Conservation (phyloP, 2,797 vertebrate genomes). For the Heliangelus exortis region DNA sequence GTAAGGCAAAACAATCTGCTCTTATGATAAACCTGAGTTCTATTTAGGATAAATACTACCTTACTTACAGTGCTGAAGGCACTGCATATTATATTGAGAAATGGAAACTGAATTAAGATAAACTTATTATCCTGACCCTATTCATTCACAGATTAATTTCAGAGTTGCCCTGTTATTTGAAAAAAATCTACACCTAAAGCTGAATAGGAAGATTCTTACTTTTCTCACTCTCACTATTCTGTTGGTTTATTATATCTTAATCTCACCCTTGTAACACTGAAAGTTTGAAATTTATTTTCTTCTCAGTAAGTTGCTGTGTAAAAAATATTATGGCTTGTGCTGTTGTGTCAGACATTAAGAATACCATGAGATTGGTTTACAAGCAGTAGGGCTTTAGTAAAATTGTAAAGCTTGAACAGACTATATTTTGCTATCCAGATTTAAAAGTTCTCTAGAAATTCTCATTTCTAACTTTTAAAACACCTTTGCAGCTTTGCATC, state of each 20-base stretch:
- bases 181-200: not conserved
- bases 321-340: not conserved
- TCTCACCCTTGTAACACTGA: not conserved
- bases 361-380: not conserved
- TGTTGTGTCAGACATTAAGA: not conserved
- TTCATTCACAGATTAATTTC: slow-evolving; percentile 11
- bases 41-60: slow-evolving; percentile 39
- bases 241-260: not conserved
- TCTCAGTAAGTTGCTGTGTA: not conserved
- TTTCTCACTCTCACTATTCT: not conserved
- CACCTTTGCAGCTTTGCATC: not conserved
- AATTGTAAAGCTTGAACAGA: not conserved
- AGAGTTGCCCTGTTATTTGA: not conserved
- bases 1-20: slow-evolving; percentile 30
- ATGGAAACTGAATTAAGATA: not conserved
- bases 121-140: not conserved
- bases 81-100: not conserved
- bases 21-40: slow-evolving; percentile 35
- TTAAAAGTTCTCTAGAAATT: not conserved
- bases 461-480: not conserved
- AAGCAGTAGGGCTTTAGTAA: not conserved
- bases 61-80: slow-evolving; percentile 16
- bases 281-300: not conserved
- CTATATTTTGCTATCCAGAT: not conserved
- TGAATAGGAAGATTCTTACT: not conserved